These are phyloP conservation scores for Mormyrus iriodes DNA, from an alignment of 2,113 vertebrate species.

Conservation along the genomic window DNA sequence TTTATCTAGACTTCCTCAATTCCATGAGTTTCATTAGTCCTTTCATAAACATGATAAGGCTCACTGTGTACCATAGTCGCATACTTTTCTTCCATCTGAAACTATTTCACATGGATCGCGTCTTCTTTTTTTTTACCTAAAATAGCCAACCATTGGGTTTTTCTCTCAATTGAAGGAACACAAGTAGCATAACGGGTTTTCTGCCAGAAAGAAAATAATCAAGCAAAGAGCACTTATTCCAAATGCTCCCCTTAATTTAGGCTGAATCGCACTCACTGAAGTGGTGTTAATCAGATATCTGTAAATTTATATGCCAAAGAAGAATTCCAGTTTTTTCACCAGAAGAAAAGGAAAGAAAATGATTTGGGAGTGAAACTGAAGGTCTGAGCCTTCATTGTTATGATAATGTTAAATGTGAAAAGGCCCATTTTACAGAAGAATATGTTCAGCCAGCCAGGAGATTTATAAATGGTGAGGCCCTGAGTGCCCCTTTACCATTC, in stretches of 20 bases:
- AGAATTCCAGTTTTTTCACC: neutral
- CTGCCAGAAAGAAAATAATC: neutral
- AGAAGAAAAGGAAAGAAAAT: neutral
- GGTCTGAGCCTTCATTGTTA: neutral
- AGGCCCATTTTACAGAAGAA: neutral
- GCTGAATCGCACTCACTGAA: neutral
- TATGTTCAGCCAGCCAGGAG: neutral
- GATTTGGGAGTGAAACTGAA: neutral
- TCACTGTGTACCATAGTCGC: neutral
- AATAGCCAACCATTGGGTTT: neutral
- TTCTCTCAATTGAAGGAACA: neutral
- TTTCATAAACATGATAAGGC: slow-evolving; percentile 2
- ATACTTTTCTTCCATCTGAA: slow-evolving; percentile 7
- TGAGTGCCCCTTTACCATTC: neutral
- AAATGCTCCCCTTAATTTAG: slow-evolving; percentile 1
- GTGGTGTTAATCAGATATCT: neutral
- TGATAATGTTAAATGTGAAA: neutral
- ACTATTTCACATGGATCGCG: neutral
- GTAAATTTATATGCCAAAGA: neutral
- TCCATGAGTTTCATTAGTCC: slow-evolving; percentile 9
- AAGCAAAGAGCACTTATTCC: neutral
- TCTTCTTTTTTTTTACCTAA: neutral
- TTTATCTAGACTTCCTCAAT: slow-evolving; percentile 14
- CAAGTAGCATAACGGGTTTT: neutral
- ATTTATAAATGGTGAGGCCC: neutral